Evolutionary conservation across 2,888 invertebrate genomes (phyloP).

Genomic region (Folsomia manolachei): DNA sequence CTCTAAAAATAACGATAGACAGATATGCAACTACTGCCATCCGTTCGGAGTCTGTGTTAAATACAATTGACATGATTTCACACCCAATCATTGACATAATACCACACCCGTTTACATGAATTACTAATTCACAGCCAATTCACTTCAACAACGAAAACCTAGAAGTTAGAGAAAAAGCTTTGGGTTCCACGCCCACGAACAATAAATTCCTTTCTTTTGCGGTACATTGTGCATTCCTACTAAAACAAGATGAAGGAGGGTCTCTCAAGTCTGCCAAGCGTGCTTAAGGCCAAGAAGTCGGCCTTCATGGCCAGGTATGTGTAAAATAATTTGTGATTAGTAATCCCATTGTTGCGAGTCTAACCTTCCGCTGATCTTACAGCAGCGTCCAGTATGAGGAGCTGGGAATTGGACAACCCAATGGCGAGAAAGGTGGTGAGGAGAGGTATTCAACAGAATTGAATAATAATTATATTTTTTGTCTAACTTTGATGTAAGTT

Average conservation of each 20-base stretch:
- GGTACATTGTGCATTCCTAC: not conserved
- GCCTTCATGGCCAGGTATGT: constrained; percentile 35
- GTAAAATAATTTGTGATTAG: not conserved
- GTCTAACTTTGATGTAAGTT: not conserved
- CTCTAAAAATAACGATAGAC: too few relatives aligned
- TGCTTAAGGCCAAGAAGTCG: constrained; percentile 36
- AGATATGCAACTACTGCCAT: too few relatives aligned
- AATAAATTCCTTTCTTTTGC: not conserved
- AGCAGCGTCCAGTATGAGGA: constrained; percentile 66
- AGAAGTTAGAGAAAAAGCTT: not conserved
- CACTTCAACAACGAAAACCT: not conserved
- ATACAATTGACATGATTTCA: too few relatives aligned
- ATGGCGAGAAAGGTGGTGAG: constrained; percentile 40
- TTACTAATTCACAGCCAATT: not conserved
- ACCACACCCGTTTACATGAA: not conserved
- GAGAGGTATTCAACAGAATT: constrained; percentile 50
- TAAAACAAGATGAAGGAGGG: constrained; percentile 17
- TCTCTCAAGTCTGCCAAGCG: constrained; percentile 5
- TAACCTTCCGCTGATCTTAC: too few relatives aligned
- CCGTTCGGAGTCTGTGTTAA: too few relatives aligned
- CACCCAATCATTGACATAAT: too few relatives aligned
- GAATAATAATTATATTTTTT: not conserved
- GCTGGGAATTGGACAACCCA: constrained; percentile 58
- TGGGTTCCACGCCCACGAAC: not conserved
- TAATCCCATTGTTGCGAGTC: too few relatives aligned